Conservation (phyloP, 2,888 invertebrate genomes). For the Chymomyza procnemis region DNA sequence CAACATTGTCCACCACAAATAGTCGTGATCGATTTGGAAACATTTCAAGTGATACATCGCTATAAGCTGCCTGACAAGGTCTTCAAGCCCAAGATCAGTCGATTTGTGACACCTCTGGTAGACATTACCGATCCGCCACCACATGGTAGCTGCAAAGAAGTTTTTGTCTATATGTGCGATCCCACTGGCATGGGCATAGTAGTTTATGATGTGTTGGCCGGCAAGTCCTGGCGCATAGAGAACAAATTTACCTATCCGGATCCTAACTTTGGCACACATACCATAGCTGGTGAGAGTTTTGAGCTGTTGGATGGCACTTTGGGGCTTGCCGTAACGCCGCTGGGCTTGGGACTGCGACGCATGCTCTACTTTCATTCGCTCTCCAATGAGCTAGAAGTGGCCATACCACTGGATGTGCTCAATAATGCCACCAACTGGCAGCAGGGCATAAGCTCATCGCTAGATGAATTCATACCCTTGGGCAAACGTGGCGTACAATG, state of each 20-base stretch:
- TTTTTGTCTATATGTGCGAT: constrained; percentile 83
- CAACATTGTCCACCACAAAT: constrained; percentile 86
- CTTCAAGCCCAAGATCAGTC: constrained; percentile 60
- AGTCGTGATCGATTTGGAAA: constrained; percentile 84
- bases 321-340: constrained; percentile 81
- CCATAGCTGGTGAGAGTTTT: constrained; percentile 81
- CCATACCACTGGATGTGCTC: constrained; percentile 81
- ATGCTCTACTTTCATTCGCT: constrained; percentile 82
- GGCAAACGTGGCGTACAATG: constrained; percentile 83
- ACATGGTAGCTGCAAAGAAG: constrained; percentile 78
- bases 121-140: constrained; percentile 80
- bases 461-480: constrained; percentile 80
- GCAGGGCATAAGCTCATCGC: constrained; percentile 77
- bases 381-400: constrained; percentile 81
- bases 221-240: constrained; percentile 81
- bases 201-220: constrained; percentile 80
- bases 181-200: constrained; percentile 81
- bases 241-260: constrained; percentile 81
- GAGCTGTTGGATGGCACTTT: constrained; percentile 84
- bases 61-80: constrained; percentile 63
- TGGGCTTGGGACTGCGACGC: constrained; percentile 63
- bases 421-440: constrained; percentile 80
- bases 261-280: constrained; percentile 81
- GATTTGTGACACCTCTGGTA: constrained; percentile 77
- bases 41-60: constrained; percentile 80